Evolutionary conservation across 2,797 vertebrate genomes (phyloP).

Genomic region (Etheostoma nigrum): DNA sequence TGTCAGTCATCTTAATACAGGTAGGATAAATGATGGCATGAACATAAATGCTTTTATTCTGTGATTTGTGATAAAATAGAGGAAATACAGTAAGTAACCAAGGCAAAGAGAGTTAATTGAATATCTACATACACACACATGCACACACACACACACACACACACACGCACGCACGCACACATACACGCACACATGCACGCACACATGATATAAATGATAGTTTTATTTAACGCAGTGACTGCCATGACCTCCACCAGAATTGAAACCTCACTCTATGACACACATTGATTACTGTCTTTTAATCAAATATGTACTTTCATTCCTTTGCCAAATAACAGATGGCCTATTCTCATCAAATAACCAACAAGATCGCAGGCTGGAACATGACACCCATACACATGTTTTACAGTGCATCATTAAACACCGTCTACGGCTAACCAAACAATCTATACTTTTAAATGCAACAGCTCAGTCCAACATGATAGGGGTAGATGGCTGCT

Average conservation of each 20-base stretch:
- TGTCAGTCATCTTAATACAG: conserved; percentile 93
- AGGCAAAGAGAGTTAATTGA: too few relatives aligned
- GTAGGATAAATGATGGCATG: conserved; percentile 79
- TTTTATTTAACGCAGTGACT: conserved; percentile 8
- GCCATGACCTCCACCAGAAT: conserved; percentile 21
- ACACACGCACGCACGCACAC: background rate
- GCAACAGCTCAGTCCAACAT: conserved; percentile 22
- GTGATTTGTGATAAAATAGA: background rate
- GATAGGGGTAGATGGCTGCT: background rate
- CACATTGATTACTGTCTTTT: conserved; percentile 40
- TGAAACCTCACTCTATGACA: conserved; percentile 6
- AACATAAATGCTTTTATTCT: background rate
- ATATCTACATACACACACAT: too few relatives aligned
- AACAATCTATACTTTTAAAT: conserved; percentile 41
- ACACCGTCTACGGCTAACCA: conserved; percentile 23
- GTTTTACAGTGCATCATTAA: conserved; percentile 29
- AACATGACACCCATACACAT: conserved; percentile 14
- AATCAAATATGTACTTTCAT: conserved; percentile 38
- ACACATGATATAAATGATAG: background rate
- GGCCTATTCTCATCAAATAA: conserved; percentile 34
- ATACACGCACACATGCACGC: background rate
- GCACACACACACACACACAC: too few relatives aligned
- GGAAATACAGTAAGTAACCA: background rate
- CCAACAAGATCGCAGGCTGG: conserved; percentile 23
- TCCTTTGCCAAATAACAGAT: conserved; percentile 25